Evolutionary conservation across 2,113 vertebrate genomes (phyloP), one percentile per base, ranked within the genome.

Genomic region (Sebastes fasciatus): DNA sequence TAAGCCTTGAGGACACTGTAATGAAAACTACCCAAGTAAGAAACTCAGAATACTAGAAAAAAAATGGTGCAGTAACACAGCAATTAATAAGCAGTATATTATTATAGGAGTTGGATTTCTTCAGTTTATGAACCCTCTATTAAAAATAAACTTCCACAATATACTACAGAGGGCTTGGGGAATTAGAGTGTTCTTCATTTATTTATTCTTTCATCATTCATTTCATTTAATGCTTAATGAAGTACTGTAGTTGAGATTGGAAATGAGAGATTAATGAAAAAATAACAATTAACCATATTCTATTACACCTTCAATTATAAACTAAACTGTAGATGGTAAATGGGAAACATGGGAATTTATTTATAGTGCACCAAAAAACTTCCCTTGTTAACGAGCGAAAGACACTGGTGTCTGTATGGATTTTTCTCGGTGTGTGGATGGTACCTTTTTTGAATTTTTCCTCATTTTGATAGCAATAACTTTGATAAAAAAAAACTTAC

Each of bases 1-100:
- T 91, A 91, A 90, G 88, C 93, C 87, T 92, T 77, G 87, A 94
- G 93, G 92, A 94, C 87, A 86, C 69, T 88, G 84, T 91, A 91
- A 95, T 93, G 91, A 94, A 94, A 94, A 86, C 84, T 90, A 93
- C 90, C 91, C 83, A 80, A 90, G 83, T 86, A 84, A 84, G 76
- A 89, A 89, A 87, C 74, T 78, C 79, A 65, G 83, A 71, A 73
- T 70, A 70, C 70, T 62, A 71, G 46, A 77, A 79, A 91, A 40
- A 66, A 55, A 42, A 65, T 54, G 63, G 58, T 63, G 71, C 83
- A 80, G 82, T 80, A 73, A 81, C 17, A 77, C 63, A 60, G 82
- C 75, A 66, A 87, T 88, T 83, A 88, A 80, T 90, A 75, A 79
- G 40, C 48, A 55, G 80, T 86, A 42, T 80, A 81, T 85, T 77